Percentiles rank a stretch among this genome's conserved stretches.
Evolutionary conservation across 1,140 invertebrate species (phyloP).

Genomic region (Protaetia brevitarsis): DNA sequence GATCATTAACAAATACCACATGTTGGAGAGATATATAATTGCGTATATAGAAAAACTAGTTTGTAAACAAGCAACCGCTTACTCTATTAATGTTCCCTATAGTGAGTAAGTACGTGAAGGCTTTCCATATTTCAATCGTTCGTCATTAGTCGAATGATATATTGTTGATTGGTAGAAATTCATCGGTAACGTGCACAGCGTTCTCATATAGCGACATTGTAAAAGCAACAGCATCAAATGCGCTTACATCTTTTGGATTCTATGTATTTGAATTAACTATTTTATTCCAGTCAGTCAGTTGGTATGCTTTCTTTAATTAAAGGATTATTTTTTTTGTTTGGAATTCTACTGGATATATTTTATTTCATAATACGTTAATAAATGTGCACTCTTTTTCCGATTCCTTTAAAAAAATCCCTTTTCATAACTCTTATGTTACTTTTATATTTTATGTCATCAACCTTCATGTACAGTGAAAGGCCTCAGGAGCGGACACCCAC

Average conservation of each 20-base stretch:
- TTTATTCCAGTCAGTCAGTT: not conserved
- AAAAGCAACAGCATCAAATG: not conserved
- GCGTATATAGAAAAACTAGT: conserved; percentile 11
- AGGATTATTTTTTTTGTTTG: not conserved
- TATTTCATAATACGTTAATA: too few species aligned
- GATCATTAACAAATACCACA: conserved; percentile 12
- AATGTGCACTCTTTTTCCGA: too few species aligned
- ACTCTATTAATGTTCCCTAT: conserved; percentile 17
- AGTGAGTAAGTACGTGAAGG: conserved; percentile 5
- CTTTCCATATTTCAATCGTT: conserved; percentile 7
- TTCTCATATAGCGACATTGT: conserved; percentile 4
- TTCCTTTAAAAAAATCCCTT: too few species aligned
- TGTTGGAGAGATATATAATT: conserved; percentile 4
- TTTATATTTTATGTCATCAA: too few species aligned
- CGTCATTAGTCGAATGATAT: conserved; percentile 13
- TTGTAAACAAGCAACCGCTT: conserved; percentile 11
- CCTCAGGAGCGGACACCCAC: too few species aligned
- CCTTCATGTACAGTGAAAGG: too few species aligned
- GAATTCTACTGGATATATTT: not conserved
- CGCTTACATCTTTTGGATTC: not conserved
- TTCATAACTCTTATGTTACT: too few species aligned
- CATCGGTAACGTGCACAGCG: conserved; percentile 5
- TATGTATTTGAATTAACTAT: not conserved
- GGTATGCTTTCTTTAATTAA: conserved; percentile 8
- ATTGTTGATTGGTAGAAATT: conserved; percentile 15